Percentiles rank a stretch among this genome's conserved stretches.
Evolutionary conservation across 2,113 vertebrate genomes (phyloP).

Genomic region (Catharus fuscescens): DNA sequence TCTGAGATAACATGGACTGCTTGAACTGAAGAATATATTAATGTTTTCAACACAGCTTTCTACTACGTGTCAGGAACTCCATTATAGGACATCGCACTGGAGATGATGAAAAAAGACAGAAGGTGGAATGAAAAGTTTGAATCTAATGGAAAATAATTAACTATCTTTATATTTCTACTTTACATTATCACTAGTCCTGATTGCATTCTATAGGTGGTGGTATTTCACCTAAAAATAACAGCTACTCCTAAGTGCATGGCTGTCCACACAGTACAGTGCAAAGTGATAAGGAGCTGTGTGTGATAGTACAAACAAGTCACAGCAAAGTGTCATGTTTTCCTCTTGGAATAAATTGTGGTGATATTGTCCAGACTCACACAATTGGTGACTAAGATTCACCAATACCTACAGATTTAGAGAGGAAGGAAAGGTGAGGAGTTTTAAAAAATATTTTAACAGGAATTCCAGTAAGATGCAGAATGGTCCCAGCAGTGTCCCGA

Average conservation of each 20-base stretch:
- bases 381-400: background rate
- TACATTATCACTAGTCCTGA: conserved; percentile 72
- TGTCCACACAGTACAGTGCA: background rate
- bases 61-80: conserved; percentile 73
- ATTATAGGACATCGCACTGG: conserved; percentile 70
- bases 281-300: conserved; percentile 1
- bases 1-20: conserved; percentile 68
- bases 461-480: background rate
- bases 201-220: conserved; percentile 63
- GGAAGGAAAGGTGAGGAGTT: fast-evolving
- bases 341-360: background rate
- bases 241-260: background rate
- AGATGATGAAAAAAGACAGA: conserved; percentile 78
- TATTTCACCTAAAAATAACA: conserved; percentile 72
- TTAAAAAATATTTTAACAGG: background rate
- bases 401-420: background rate
- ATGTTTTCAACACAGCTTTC: conserved; percentile 72
- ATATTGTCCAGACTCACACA: background rate
- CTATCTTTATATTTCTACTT: conserved; percentile 77
- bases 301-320: background rate
- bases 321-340: background rate
- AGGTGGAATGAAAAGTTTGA: conserved; percentile 71
- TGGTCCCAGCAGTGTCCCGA: background rate
- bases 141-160: conserved; percentile 76
- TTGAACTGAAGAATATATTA: conserved; percentile 75